These are phyloP conservation scores for Frankliniella intonsa DNA, from an alignment of 2,888 invertebrate species.

Conservation along the genomic window DNA sequence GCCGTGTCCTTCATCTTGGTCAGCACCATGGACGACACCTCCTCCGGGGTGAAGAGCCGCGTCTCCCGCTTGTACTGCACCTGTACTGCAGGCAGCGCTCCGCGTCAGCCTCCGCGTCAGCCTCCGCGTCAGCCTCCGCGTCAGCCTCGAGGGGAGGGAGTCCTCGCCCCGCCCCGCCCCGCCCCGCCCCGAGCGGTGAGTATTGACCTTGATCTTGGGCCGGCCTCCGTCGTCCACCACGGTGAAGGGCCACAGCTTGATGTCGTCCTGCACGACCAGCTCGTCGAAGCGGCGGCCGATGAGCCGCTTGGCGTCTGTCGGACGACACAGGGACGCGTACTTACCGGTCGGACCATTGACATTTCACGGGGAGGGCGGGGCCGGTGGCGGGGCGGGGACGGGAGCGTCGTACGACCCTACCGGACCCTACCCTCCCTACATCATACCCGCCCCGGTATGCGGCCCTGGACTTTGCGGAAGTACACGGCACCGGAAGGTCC, in stretches of 20 bases:
- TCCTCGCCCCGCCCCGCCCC: background rate
- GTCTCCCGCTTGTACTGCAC: slow-evolving; percentile 37
- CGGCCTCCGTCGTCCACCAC: slow-evolving; percentile 50
- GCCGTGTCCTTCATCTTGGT: slow-evolving; percentile 24
- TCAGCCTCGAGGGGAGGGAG: no score
- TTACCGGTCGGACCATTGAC: no score
- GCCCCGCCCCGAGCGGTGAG: background rate
- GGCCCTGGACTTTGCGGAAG: no score
- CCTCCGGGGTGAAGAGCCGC: slow-evolving; percentile 42
- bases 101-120: no score
- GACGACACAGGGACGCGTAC: no score
- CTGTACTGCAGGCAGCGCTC: slow-evolving; percentile 43
- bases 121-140: no score
- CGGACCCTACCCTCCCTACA: no score
- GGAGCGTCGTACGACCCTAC: no score
- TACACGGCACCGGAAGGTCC: no score
- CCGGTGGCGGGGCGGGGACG: no score
- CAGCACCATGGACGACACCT: slow-evolving; percentile 24
- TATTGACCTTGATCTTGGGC: slow-evolving; percentile 45
- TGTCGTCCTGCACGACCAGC: slow-evolving; percentile 58
- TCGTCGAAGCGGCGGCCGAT: slow-evolving; percentile 62
- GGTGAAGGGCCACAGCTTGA: slow-evolving; percentile 62
- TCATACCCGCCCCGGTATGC: no score
- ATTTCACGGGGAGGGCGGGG: no score
- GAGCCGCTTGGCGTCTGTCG: slow-evolving; percentile 58